A percentile compares a stretch with the other conserved stretches of the same genome.
phyloP scores from a whole-genome alignment of 2,888 invertebrate species.

The Tetheella fluctuosa region DNA sequence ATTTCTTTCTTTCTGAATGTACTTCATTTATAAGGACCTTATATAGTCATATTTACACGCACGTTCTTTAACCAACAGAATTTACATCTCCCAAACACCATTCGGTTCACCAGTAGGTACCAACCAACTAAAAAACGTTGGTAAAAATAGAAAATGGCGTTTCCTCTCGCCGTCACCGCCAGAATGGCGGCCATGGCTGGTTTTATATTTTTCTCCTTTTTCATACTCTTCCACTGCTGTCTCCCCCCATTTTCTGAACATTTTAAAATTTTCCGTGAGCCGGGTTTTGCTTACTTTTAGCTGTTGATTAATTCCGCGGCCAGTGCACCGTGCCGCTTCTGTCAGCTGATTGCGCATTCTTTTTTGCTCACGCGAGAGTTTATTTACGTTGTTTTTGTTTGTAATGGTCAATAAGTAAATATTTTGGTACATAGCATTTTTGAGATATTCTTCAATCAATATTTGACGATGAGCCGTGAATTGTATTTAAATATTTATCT shows the following conservation, averaged over 20 bases:
- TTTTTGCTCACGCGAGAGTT: conserved; percentile 40
- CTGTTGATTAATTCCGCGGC: conserved; percentile 79
- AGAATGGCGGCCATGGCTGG: conserved; percentile 70
- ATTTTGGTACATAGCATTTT: background rate
- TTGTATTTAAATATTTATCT: no score
- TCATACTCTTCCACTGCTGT: conserved; percentile 64
- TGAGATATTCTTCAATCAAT: background rate
- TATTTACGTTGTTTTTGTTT: background rate
- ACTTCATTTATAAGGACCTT: no score
- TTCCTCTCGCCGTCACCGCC: conserved; percentile 77
- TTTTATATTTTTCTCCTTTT: conserved; percentile 60
- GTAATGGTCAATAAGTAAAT: background rate
- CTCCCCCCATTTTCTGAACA: conserved; percentile 58
- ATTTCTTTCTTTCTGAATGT: no score
- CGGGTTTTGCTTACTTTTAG: conserved; percentile 69
- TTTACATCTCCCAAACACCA: conserved; percentile 25
- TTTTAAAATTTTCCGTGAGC: conserved; percentile 54
- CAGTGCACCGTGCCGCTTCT: conserved; percentile 61
- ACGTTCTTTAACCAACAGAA: conserved; percentile 22
- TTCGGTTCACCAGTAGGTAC: conserved; percentile 17
- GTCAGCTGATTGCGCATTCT: conserved; percentile 68
- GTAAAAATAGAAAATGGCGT: conserved; percentile 71
- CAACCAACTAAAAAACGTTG: conserved; percentile 50
- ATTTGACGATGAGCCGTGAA: no score
- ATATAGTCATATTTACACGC: background rate